Conservation (phyloP, 1,140 invertebrate genomes). For the Zaprionus davidi region DNA sequence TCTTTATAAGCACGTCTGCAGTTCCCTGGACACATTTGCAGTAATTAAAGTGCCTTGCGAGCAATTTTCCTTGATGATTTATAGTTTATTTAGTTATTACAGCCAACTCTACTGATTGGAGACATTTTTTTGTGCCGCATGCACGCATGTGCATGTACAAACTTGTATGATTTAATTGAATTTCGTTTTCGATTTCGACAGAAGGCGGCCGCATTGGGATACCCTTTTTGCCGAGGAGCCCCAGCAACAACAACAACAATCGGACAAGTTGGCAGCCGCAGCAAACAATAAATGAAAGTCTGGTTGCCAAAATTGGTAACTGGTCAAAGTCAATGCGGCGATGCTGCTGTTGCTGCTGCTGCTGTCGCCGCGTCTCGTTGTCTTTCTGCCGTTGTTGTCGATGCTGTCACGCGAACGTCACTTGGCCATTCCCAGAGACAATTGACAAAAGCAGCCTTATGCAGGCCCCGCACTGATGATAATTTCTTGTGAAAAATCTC, state of each 20-base stretch:
- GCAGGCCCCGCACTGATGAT: constrained; percentile 39
- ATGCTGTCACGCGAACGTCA: constrained; percentile 73
- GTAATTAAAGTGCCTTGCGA: constrained; percentile 2
- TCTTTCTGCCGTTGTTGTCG: constrained; percentile 44
- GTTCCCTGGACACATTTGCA: background rate
- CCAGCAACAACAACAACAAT: constrained; percentile 23
- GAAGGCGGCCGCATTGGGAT: constrained; percentile 9
- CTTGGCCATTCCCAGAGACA: constrained; percentile 43
- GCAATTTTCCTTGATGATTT: constrained; percentile 1
- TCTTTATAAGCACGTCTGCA: background rate
- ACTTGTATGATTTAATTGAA: constrained; percentile 19
- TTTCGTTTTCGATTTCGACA: constrained; percentile 11
- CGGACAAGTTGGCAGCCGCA: constrained; percentile 4
- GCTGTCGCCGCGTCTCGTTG: constrained; percentile 24
- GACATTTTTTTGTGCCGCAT: background rate
- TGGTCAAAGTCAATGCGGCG: constrained; percentile 68
- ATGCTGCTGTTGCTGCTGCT: constrained; percentile 26
- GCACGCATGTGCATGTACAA: background rate
- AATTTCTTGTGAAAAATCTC: constrained; percentile 82
- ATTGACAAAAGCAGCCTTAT: constrained; percentile 69
- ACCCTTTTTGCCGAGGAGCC: constrained; percentile 26
- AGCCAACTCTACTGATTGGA: background rate
- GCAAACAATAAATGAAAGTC: constrained; percentile 76
- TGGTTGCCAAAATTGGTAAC: constrained; percentile 78
- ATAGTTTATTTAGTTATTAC: background rate